These are phyloP conservation scores for Halocynthia aurantium DNA, from an alignment of 23 tunicate genomes.

Conservation along the genomic window DNA sequence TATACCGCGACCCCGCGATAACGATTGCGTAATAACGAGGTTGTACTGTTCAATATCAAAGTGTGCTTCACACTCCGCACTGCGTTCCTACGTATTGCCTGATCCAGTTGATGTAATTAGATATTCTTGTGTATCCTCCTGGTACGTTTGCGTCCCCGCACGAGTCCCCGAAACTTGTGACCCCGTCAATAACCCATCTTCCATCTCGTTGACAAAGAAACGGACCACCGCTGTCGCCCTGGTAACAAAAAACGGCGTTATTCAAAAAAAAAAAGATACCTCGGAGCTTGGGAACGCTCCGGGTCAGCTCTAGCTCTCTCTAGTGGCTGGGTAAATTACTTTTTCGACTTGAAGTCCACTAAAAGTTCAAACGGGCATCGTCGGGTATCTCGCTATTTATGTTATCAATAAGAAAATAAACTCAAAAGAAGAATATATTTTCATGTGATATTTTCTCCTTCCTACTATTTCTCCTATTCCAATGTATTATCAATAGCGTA, in stretches of 20 bases:
- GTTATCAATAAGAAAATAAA: too few relatives aligned
- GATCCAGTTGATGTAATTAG: conserved; percentile 75
- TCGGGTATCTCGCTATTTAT: too few relatives aligned
- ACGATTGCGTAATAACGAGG: too few relatives aligned
- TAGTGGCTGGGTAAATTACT: too few relatives aligned
- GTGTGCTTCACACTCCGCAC: conserved; percentile 15
- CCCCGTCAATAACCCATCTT: conserved; percentile 62
- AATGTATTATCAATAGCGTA: background rate
- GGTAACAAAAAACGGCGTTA: conserved; percentile 2
- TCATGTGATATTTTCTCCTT: background rate
- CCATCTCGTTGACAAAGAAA: conserved; percentile 35
- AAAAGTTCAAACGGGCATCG: too few relatives aligned
- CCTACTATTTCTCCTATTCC: background rate
- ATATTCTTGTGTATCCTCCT: conserved; percentile 89
- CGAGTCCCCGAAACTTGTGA: conserved; percentile 83
- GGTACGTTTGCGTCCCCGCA: conserved; percentile 55
- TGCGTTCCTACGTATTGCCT: conserved; percentile 37
- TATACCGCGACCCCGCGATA: too few relatives aligned
- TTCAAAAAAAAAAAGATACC: too few relatives aligned
- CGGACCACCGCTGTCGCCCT: conserved; percentile 99
- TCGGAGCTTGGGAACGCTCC: too few relatives aligned
- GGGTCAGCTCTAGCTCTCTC: too few relatives aligned
- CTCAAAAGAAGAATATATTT: background rate
- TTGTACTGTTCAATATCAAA: too few relatives aligned
- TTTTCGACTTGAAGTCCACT: too few relatives aligned